Percentiles rank a stretch among this genome's conserved stretches.
phyloP scores from a whole-genome alignment of 2,888 invertebrate species.

The Gandaritis pyraliata region DNA sequence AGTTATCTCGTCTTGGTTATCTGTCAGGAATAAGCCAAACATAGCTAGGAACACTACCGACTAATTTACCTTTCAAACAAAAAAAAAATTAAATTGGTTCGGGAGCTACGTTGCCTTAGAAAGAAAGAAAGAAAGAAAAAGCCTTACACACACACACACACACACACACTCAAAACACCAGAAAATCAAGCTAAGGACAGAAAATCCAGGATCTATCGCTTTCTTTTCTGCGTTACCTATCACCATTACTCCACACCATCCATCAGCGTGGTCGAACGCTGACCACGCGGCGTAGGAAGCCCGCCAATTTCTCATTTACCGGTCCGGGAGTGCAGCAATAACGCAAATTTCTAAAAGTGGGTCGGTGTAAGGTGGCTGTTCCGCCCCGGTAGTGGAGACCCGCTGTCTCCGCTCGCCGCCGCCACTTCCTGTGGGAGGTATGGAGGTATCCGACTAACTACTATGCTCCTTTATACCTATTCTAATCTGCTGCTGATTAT shows the following conservation, averaged over 20 bases:
- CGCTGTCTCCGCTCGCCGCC: constrained; percentile 78
- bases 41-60: no score
- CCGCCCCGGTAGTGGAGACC: constrained; percentile 28
- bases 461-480: constrained; percentile 72
- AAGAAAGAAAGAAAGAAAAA: no score
- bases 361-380: constrained; percentile 41
- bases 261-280: constrained; percentile 16
- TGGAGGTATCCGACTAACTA: constrained; percentile 58
- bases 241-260: constrained; percentile 4
- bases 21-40: no score
- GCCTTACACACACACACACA: no score
- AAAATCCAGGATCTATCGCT: no score
- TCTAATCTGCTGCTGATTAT: constrained; percentile 61
- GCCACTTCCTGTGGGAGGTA: constrained; percentile 62
- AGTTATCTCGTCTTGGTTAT: no score
- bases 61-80: no score
- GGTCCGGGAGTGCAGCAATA: constrained; percentile 48
- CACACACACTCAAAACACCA: no score
- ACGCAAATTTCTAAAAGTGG: constrained; percentile 53
- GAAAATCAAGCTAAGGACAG: no score
- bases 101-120: no score
- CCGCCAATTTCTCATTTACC: constrained; percentile 51
- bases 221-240: no score
- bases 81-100: no score
- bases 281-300: constrained; percentile 37